Evolutionary conservation across 1,140 invertebrate species (phyloP).

Genomic region (Gryllus bimaculatus): DNA sequence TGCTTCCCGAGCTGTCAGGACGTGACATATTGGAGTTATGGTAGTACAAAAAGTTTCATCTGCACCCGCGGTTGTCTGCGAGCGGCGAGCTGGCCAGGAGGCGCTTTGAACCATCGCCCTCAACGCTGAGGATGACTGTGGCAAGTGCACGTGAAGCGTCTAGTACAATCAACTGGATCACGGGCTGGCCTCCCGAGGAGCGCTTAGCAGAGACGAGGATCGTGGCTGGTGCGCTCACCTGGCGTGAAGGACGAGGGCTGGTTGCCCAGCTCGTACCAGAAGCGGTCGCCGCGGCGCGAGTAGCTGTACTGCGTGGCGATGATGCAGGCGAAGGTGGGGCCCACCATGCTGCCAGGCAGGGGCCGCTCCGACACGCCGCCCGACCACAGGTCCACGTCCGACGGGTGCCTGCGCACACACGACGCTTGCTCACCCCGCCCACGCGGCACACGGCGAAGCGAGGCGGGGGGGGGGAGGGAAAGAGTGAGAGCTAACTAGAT

Average conservation of each 20-base stretch:
- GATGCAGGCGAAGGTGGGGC: constrained; percentile 91
- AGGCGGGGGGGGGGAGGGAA: too few species aligned
- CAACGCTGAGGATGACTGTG: too few species aligned
- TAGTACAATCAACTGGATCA: not conserved
- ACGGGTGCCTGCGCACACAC: constrained; percentile 53
- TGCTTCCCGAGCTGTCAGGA: too few species aligned
- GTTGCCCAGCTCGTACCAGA: constrained; percentile 91
- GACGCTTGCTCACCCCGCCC: constrained; percentile 43
- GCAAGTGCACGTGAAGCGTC: not conserved
- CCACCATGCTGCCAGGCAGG: constrained; percentile 78
- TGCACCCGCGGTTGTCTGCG: too few species aligned
- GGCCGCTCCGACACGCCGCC: constrained; percentile 84
- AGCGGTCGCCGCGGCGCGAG: constrained; percentile 81
- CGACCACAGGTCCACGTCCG: constrained; percentile 86
- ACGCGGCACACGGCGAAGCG: too few species aligned
- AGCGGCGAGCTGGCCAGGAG: too few species aligned
- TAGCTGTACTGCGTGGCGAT: constrained; percentile 94
- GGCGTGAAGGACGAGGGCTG: constrained; percentile 84
- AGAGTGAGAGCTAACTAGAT: too few species aligned
- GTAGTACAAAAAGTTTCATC: too few species aligned
- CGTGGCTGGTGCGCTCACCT: constrained; percentile 33
- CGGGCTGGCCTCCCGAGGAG: not conserved
- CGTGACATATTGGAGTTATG: too few species aligned
- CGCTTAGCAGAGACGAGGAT: not conserved
- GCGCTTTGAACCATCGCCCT: too few species aligned